Evolutionary conservation across 2,797 vertebrate genomes (phyloP), one percentile per base, ranked within the genome.

Genomic region (Limosa lapponica): DNA sequence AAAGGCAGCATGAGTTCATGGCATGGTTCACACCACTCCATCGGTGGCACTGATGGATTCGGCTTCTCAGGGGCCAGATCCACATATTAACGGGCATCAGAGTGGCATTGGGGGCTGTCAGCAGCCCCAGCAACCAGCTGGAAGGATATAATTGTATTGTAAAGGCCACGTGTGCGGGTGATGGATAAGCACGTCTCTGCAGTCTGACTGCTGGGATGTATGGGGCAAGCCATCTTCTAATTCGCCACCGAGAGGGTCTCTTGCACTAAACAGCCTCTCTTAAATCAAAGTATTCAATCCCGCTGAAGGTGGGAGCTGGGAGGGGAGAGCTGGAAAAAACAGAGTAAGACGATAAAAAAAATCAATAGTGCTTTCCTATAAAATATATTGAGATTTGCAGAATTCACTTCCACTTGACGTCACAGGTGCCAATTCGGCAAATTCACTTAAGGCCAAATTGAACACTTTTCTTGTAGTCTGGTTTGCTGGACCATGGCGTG

Each of bases 201-300:
- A 17, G 37, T 12, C 75, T 81, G 94, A 87, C 94, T 94, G 93
- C 89, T 57, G 51, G 64, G 84, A 90, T 84, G 89, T 12, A n/a
- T 13, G 5, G 82, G 72, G 64, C 75, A 74, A 95, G 71, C 57
- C 69, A 94, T 75, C 90, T 70, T 97, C 87, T 96, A 93, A 96
- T 96, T 97, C 8, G 9, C 96, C 91, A 95, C 82, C 87, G 62
- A 93, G 92, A 95, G 91, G 80, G 86, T 96, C 93, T 95, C 93
- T 95, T 80, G 94, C 91, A 87, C 74, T 91, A 75, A 97, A 97
- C 58, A 66, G 75, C 93, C 16, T 71, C 96, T 98, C 97, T 97
- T 98, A 98, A 98, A 98, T 98, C 98, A 98, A 97, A 97, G 77
- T 69, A 82, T 95, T 98, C 98, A 98, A 96, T 98, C 96, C 97